Evolutionary conservation across 2,113 vertebrate genomes (phyloP).

Genomic region (Rutilus rutilus): DNA sequence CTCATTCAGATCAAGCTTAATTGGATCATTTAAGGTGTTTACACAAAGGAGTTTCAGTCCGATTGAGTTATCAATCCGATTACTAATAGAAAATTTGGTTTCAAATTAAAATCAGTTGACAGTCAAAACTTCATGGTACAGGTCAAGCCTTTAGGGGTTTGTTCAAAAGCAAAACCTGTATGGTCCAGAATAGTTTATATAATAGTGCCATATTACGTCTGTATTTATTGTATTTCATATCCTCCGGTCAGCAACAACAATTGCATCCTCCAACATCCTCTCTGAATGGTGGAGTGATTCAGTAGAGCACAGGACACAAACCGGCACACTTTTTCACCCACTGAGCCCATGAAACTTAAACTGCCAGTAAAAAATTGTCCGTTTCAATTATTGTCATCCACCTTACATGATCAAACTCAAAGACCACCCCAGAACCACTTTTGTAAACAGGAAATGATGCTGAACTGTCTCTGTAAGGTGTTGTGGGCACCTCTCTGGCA

Average conservation of each 20-base stretch:
- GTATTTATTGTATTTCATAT: slow-evolving; percentile 12
- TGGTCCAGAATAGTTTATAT: not conserved
- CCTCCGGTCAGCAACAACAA: not conserved
- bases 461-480: not conserved
- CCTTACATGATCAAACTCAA: not conserved
- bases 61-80: not conserved
- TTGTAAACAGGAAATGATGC: not conserved
- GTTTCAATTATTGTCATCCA: not conserved
- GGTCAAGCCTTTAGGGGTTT: not conserved
- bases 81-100: not conserved
- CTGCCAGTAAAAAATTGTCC: not conserved
- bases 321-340: not conserved
- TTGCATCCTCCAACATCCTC: not conserved
- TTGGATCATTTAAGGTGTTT: not conserved
- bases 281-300: not conserved
- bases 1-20: too few species aligned
- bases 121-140: not conserved
- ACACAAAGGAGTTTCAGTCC: too few species aligned
- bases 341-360: slow-evolving; percentile 9
- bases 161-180: not conserved
- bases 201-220: not conserved
- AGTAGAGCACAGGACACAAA: not conserved
- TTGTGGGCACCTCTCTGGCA: slow-evolving; percentile 16
- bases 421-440: not conserved
- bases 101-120: not conserved